Base-by-base conservation (phyloP, 1,140 invertebrate genomes). In the Goniozus legneri region DNA sequence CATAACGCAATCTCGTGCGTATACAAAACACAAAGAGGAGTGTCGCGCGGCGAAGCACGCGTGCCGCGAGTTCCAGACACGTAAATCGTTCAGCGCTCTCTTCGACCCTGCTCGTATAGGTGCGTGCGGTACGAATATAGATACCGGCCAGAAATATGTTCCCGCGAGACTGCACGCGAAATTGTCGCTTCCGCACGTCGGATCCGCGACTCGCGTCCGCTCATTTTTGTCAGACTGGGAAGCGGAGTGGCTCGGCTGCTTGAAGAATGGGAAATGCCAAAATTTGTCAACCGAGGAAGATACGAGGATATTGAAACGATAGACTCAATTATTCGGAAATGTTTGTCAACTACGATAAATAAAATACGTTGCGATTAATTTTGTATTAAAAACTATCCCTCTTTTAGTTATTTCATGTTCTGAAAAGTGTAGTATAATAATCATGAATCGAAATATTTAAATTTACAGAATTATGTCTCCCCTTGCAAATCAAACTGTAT, bases 1-100 rank as follows among this genome's bases (percentile, higher is more conserved):
- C 4, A 27, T 4, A 10, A 27, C 24, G 24, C 24, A 10, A 10
- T 10, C 4, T 27, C 4, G 47, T 49, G 52, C 38, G 38, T 44
- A 61, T 52, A 65, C 65, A 66, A 70, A 69, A 64, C 68, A 72
- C 24, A 10, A 10, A 10, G 24, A 27, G 24, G 24, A 65, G 56
- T 64, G n/a, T n/a, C n/a, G n/a, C n/a, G n/a, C n/a, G n/a, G n/a
- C n/a, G n/a, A n/a, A n/a, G n/a, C n/a, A n/a, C 42, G 49, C 54
- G 48, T 71, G 58, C 59, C 59, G 48, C 63, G 58, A 65, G 65
- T 66, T 65, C 65, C 68, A 73, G 71, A 73, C 69, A 58, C 66
- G 67, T 73, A 73, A 73, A 73, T 73, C 70, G 64, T 58, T 71
- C 67, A 62, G 39, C 65, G 54, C 54, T 47, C 60, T n/a, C n/a